These are phyloP conservation scores for Thera britannica DNA, from an alignment of 2,888 invertebrate genomes.

Conservation along the genomic window DNA sequence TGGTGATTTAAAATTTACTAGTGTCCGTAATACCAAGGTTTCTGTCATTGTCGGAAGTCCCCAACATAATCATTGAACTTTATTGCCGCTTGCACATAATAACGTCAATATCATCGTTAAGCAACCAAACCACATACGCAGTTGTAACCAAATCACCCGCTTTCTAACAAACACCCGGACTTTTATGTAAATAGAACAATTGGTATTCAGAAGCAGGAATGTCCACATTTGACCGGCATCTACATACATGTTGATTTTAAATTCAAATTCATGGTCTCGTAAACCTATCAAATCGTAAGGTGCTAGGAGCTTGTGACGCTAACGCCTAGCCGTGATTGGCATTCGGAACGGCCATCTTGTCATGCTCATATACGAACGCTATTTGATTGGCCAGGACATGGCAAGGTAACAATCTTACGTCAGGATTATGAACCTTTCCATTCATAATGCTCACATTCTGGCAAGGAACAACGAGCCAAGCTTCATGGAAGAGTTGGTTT, in stretches of 20 bases:
- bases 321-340: conserved; percentile 72
- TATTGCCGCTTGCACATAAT: conserved; percentile 69
- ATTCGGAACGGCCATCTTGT: conserved; percentile 77
- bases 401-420: conserved; percentile 54
- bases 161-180: conserved; percentile 83
- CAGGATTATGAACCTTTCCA: conserved; percentile 60
- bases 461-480: conserved; percentile 31
- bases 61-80: conserved; percentile 69
- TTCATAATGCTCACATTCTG: conserved; percentile 48
- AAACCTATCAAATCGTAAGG: conserved; percentile 80
- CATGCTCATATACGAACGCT: conserved; percentile 57
- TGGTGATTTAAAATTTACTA: neutral
- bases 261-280: conserved; percentile 82
- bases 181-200: conserved; percentile 81
- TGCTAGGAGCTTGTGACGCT: conserved; percentile 77
- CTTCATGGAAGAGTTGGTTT: conserved; percentile 23
- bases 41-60: conserved; percentile 69
- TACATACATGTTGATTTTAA: conserved; percentile 80
- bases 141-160: conserved; percentile 83
- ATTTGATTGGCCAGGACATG: conserved; percentile 54
- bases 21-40: conserved; percentile 47
- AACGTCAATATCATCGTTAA: conserved; percentile 70
- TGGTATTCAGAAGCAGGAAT: conserved; percentile 76
- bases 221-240: conserved; percentile 84
- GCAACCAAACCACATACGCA: conserved; percentile 71